These are phyloP conservation scores for Clarias magur DNA, from an alignment of 2,113 vertebrate genomes.

Conservation along the genomic window DNA sequence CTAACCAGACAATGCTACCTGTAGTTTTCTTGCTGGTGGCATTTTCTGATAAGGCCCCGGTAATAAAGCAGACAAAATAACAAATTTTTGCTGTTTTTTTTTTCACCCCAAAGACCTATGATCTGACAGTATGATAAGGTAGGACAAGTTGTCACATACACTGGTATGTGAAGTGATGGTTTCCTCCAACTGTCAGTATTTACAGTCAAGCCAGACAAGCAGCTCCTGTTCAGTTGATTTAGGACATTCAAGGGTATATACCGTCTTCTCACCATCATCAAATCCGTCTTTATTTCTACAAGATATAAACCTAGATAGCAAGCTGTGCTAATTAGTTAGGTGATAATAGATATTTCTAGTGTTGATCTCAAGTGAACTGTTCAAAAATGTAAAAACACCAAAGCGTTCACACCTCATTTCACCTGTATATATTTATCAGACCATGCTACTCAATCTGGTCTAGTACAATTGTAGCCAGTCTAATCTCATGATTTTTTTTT, in stretches of 20 bases:
- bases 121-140: not conserved
- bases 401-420: constrained; percentile 11
- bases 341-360: not conserved
- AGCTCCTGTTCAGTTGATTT: not conserved
- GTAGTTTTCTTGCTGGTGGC: not conserved
- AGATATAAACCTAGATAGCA: not conserved
- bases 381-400: not conserved
- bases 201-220: not conserved
- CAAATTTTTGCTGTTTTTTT: not conserved
- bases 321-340: not conserved
- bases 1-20: not conserved
- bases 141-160: not conserved
- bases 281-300: not conserved
- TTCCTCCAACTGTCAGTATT: not conserved
- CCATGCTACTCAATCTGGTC: constrained; percentile 4
- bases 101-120: not conserved
- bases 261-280: not conserved
- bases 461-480: constrained; percentile 28
- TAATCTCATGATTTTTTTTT: constrained; percentile 26
- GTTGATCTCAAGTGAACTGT: not conserved
- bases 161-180: not conserved
- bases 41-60: not conserved
- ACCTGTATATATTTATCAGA: not conserved
- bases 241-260: not conserved
- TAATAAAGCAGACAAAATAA: not conserved